phyloP scores from a whole-genome alignment of 2,888 invertebrate species.

The Mimas tiliae region DNA sequence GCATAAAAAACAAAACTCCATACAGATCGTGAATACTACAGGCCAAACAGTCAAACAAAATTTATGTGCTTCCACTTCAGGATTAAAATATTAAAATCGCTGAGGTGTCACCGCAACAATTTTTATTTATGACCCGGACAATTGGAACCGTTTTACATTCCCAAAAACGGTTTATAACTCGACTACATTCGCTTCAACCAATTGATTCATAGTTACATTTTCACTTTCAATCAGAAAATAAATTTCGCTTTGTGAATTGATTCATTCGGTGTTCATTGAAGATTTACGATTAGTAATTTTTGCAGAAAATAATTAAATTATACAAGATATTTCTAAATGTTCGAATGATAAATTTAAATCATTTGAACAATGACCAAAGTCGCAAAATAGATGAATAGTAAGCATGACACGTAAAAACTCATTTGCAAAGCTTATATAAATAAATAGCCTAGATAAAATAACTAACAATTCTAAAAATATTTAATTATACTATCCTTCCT shows the following conservation, averaged over 20 bases:
- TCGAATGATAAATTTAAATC: too few species aligned
- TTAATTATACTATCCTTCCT: too few species aligned
- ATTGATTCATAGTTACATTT: not conserved
- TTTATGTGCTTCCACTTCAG: constrained; percentile 39
- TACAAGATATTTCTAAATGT: too few species aligned
- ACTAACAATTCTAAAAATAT: too few species aligned
- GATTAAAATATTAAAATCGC: constrained; percentile 43
- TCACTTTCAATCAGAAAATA: not conserved
- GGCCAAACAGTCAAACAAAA: constrained; percentile 34
- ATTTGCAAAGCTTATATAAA: too few species aligned
- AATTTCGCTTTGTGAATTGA: not conserved
- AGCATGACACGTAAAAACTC: too few species aligned
- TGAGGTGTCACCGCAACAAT: constrained; percentile 34
- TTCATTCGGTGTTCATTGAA: not conserved
- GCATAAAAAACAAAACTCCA: not conserved
- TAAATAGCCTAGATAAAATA: too few species aligned
- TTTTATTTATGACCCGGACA: constrained; percentile 25
- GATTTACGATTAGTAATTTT: not conserved
- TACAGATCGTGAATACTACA: not conserved
- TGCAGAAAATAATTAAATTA: too few species aligned
- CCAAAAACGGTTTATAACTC: not conserved
- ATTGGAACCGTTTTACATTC: not conserved
- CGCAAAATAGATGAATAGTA: too few species aligned
- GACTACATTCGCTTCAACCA: not conserved
- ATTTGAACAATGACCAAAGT: too few species aligned